These are phyloP conservation scores for Andrena marginata DNA, from an alignment of 2,888 invertebrate genomes.

Conservation along the genomic window DNA sequence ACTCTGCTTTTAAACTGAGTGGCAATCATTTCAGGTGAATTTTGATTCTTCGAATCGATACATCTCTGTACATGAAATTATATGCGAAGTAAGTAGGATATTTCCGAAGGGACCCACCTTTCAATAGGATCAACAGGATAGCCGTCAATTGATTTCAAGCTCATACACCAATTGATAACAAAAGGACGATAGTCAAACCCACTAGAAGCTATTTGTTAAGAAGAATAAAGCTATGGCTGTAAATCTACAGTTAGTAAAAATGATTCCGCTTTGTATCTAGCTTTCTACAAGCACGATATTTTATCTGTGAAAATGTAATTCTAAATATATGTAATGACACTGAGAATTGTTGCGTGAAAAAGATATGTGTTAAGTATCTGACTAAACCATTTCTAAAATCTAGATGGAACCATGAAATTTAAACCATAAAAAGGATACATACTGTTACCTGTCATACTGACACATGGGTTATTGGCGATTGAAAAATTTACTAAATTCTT, in stretches of 20 bases:
- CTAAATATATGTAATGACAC: conserved; percentile 38
- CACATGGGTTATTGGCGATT: conserved; percentile 95
- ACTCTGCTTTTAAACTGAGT: conserved; percentile 94
- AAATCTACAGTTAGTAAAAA: conserved; percentile 58
- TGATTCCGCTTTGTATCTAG: conserved; percentile 44
- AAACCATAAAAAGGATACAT: conserved; percentile 89
- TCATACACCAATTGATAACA: conserved; percentile 97
- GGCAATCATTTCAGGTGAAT: conserved; percentile 59
- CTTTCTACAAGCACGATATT: conserved; percentile 49
- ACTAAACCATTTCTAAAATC: conserved; percentile 37
- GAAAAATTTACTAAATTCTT: conserved; percentile 92
- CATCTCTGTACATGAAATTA: conserved; percentile 29
- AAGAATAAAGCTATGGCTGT: conserved; percentile 75
- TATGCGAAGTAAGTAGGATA: conserved; percentile 37
- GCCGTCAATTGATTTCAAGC: conserved; percentile 94
- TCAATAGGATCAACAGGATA: conserved; percentile 96
- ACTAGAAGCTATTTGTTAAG: conserved; percentile 86
- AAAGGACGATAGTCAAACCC: conserved; percentile 97
- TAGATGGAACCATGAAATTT: conserved; percentile 31
- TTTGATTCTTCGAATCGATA: conserved; percentile 24
- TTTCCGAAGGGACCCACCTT: conserved; percentile 87
- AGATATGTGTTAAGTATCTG: conserved; percentile 10
- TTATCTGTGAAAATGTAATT: conserved; percentile 27
- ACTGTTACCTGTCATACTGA: conserved; percentile 91
- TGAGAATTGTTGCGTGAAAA: conserved; percentile 28